These are phyloP conservation scores for Bombus soroeensis DNA, from an alignment of 1,140 invertebrate genomes.

Conservation along the genomic window DNA sequence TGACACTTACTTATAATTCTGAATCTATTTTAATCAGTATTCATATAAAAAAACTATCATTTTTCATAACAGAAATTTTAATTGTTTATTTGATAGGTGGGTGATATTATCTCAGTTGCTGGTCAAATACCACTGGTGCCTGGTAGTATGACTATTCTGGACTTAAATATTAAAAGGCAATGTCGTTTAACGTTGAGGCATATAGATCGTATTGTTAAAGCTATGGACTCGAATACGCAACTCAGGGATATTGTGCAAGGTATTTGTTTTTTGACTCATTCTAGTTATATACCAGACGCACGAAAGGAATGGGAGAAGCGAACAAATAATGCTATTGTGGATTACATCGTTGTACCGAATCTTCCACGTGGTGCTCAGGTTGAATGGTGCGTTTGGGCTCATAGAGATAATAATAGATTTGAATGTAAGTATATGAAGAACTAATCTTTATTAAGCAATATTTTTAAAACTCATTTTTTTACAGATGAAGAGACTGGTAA, in stretches of 20 bases:
- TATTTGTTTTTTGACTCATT: constrained; percentile 91
- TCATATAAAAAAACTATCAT: neutral
- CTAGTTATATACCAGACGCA: constrained; percentile 87
- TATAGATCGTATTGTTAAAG: constrained; percentile 90
- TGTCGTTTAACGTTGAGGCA: constrained; percentile 92
- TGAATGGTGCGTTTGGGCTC: constrained; percentile 96
- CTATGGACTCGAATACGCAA: constrained; percentile 89
- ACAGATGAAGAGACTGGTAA: constrained; percentile 95
- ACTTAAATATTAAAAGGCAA: constrained; percentile 87
- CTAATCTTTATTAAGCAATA: neutral
- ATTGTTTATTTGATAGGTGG: constrained; percentile 83
- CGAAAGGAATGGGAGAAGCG: constrained; percentile 91
- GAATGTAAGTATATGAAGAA: constrained; percentile 86
- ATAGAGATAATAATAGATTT: constrained; percentile 92
- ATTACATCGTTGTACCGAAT: constrained; percentile 91
- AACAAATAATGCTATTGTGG: constrained; percentile 93
- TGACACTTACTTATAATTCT: neutral
- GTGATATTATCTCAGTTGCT: constrained; percentile 92
- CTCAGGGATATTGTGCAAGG: constrained; percentile 92
- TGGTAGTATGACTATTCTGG: constrained; percentile 90
- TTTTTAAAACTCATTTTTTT: constrained; percentile 65
- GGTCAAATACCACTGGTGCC: constrained; percentile 96
- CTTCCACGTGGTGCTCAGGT: constrained; percentile 92
- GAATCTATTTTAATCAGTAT: neutral
- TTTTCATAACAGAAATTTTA: neutral